Base-by-base conservation (phyloP, 2,888 invertebrate genomes). In the Ceramica pisi region DNA sequence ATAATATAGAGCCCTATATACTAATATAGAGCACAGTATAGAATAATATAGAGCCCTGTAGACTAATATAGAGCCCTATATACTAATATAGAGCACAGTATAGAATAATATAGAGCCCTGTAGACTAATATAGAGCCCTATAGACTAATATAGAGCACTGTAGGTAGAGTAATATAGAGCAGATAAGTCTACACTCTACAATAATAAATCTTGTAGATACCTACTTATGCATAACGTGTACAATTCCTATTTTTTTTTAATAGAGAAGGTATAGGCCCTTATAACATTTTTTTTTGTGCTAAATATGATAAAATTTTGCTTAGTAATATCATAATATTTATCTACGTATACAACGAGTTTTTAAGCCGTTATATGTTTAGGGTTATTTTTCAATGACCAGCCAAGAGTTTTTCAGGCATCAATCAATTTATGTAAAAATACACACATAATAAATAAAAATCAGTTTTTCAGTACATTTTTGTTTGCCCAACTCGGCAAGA, bases 331-430 rank as follows among this genome's bases (percentile, higher is more conserved):
- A 46, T 53, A 41, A 3, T 48, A 55, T 62, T 59, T n/a, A 7
- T 60, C 75, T 75, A 68, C 64, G 69, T 80, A 78, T 75, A 80
- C 68, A 60, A 64, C 9, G 48, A 46, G n/a, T 55, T 55, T 69
- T 53, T 51, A 23, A 12, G 56, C 35, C n/a, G 2, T 74, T 53
- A n/a, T 38, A 41, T 41, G 14, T 41, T 41, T 14, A 41, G 5
- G 19, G 46, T 46, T 46, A 46, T 46, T 46, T 46, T 19, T 19
- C 46, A 46, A 46, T 7, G 19, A 46, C 46, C 44, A 9, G 46
- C 19, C 46, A 46, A 46, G 0, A 12, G 4, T 26, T 26, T 26
- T 26, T 26, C 26, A 26, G 26, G 26, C 26, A 26, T 26, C 26
- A 26, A 26, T 26, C 38, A 9, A 14, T 41, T 41, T 12, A 14